Evolutionary conservation across 2,888 invertebrate species (phyloP), one percentile per base, ranked within the genome.

Genomic region (Drosophila imparisetae): DNA sequence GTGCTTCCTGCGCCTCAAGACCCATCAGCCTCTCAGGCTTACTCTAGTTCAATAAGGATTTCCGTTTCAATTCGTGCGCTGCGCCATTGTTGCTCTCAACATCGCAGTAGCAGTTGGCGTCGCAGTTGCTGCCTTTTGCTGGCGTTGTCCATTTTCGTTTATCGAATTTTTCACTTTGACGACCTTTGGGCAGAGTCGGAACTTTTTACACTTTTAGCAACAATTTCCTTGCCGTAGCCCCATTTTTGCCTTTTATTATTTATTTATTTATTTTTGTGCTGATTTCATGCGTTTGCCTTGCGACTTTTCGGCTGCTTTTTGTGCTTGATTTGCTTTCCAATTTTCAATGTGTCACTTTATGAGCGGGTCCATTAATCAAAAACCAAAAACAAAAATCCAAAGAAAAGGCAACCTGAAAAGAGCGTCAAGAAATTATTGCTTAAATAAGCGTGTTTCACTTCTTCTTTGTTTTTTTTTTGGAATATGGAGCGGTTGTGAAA

Each of bases 41-140:
- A 75, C 83, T 80, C 85, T 86, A 90, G 91, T 91, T 91, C 91
- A 91, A 91, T 91, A 90, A 91, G 91, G 91, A 91, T 91, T 91
- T 91, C 91, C 91, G 91, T 80, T 90, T 89, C 89, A 89, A 90
- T 91, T 88, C 89, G 80, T 90, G 84, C 79, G 70, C 83, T 73
- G 75, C 73, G 78, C 68, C 84, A 76, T 81, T 81, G 76, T 81
- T 73, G 53, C 52, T 54, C 48, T 48, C 58, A 24, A 50, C 27
- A 34, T 62, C 52, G 66, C 38, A 40, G 45, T 30, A 48, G 70
- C 53, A 21, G 58, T 27, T 21, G 40, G n/a, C 8, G 62, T 27
- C 48, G 36, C 45, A 7, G 59, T 52, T 52, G 70, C 59, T 48
- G 69, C 45, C 53, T 48, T 32, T 65, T 34, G 58, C 62, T 63